phyloP scores from a whole-genome alignment of 2,888 invertebrate species.

The Caenorhabditis sulstoni region DNA sequence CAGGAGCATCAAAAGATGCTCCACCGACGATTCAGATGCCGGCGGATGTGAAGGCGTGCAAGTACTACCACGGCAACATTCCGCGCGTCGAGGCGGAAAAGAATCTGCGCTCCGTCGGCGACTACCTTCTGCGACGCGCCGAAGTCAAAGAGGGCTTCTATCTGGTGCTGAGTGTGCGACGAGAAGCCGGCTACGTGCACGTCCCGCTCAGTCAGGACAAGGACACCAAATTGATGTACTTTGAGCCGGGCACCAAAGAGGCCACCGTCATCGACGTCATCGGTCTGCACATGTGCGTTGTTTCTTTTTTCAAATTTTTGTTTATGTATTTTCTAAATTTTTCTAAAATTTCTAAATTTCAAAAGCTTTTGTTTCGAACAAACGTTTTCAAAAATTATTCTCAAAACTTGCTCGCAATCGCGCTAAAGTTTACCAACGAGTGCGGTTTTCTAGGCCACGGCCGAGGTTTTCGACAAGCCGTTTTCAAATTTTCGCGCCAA shows the following conservation, averaged over 20 bases:
- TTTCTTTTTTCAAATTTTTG: neutral
- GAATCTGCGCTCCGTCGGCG: slow-evolving; percentile 67
- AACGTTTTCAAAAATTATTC: too few relatives aligned
- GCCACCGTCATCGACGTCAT: slow-evolving; percentile 26
- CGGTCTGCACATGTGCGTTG: slow-evolving; percentile 22
- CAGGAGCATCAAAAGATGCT: too few relatives aligned
- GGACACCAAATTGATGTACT: slow-evolving; percentile 25
- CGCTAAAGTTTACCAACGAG: neutral
- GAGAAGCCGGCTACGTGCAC: slow-evolving; percentile 23
- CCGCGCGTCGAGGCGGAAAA: slow-evolving; percentile 71
- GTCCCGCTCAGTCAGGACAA: slow-evolving; percentile 36
- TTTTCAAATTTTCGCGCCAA: too few relatives aligned
- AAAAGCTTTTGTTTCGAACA: too few relatives aligned
- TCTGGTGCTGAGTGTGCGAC: slow-evolving; percentile 31
- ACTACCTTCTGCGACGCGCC: slow-evolving; percentile 70
- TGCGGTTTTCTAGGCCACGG: too few relatives aligned
- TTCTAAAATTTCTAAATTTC: too few relatives aligned
- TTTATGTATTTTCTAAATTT: too few relatives aligned
- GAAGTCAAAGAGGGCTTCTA: slow-evolving; percentile 56
- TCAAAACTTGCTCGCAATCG: too few relatives aligned
- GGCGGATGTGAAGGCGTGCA: slow-evolving; percentile 25
- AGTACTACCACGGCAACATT: slow-evolving; percentile 74
- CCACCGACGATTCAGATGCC: neutral
- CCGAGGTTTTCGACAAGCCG: too few relatives aligned
- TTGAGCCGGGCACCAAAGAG: slow-evolving; percentile 31